Percentiles rank a stretch among this genome's conserved stretches.
phyloP scores from a whole-genome alignment of 2,113 vertebrate species.

The Gallinago undulata region DNA sequence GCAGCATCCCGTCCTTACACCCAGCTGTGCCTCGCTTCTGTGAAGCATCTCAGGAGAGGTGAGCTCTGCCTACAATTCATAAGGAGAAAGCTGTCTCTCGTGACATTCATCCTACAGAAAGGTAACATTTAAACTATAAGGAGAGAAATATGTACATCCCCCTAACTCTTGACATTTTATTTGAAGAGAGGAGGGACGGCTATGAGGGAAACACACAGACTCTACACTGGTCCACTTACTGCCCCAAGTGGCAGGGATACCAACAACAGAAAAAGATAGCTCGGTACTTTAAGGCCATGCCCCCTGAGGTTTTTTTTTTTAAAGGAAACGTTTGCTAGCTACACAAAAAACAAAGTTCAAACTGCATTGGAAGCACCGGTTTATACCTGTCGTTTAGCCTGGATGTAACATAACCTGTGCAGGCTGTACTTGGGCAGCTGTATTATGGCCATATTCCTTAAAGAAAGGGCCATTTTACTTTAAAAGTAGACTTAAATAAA shows the following conservation, averaged over 20 bases:
- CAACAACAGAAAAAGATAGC: neutral
- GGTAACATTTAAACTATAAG: neutral
- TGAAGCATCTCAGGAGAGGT: neutral
- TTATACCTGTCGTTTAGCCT: neutral
- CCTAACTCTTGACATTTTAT: neutral
- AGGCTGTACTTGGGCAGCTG: neutral
- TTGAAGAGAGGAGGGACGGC: neutral
- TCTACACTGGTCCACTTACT: neutral
- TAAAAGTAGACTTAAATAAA: neutral
- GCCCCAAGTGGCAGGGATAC: neutral
- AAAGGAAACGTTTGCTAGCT: neutral
- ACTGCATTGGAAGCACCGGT: neutral
- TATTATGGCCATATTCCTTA: neutral
- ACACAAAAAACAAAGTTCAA: neutral
- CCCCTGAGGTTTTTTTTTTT: neutral
- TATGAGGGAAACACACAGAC: neutral
- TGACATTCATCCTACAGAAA: neutral
- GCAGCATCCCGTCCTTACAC: neutral
- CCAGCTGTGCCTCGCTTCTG: neutral
- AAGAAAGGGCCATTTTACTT: neutral
- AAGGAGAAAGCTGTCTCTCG: neutral
- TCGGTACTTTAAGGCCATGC: neutral
- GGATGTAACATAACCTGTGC: neutral
- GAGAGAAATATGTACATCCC: neutral
- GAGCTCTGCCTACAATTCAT: neutral